Conservation (phyloP, 2,797 vertebrate genomes). For the Morelia viridis region DNA sequence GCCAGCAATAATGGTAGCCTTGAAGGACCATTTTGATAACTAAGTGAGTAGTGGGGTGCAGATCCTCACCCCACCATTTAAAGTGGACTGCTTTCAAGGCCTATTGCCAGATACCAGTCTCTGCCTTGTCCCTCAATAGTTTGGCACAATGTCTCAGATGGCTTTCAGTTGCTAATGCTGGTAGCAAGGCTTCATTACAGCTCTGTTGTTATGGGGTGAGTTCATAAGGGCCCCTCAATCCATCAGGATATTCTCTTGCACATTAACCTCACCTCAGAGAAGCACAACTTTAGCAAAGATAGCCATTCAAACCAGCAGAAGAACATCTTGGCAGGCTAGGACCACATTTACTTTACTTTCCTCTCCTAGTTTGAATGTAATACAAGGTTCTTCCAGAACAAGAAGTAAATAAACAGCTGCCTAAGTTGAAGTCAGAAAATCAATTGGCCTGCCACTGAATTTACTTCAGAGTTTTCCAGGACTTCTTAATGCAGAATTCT, state of each 20-base stretch:
- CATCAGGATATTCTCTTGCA: background rate
- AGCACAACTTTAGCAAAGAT: background rate
- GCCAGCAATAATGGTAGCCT: background rate
- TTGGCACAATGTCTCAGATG: background rate
- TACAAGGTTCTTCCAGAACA: background rate
- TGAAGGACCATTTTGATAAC: background rate
- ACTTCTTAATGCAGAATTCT: slow-evolving; percentile 27
- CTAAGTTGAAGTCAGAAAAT: slow-evolving; percentile 35
- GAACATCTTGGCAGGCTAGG: background rate
- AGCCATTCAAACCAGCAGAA: background rate
- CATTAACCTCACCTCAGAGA: background rate
- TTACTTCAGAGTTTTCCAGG: slow-evolving; percentile 8
- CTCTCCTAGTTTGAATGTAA: background rate
- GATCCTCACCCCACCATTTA: background rate
- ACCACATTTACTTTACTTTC: background rate
- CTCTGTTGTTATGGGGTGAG: background rate
- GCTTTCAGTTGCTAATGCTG: background rate
- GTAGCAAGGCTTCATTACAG: background rate
- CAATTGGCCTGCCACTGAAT: background rate
- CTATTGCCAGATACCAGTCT: background rate
- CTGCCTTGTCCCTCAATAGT: background rate
- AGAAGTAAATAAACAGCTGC: background rate
- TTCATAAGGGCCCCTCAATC: background rate
- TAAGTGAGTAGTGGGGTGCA: background rate
- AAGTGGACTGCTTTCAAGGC: background rate